phyloP scores from a whole-genome alignment of 1,140 invertebrate species.

The Apis cerana region DNA sequence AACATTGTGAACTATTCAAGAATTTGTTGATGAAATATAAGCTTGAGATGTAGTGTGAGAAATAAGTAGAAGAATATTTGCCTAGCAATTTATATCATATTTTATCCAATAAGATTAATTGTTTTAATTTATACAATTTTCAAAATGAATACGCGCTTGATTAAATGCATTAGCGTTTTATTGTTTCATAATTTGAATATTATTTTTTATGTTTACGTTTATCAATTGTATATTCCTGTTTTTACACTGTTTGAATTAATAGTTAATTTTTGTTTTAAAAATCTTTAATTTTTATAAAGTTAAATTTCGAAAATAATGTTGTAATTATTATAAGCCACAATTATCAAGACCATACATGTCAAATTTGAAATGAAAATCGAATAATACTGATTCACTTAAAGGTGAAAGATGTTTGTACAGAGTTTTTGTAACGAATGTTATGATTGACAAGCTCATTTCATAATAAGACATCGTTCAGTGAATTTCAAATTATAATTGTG shows the following conservation, averaged over 20 bases:
- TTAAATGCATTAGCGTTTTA: slow-evolving; percentile 29
- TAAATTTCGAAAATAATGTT: no score
- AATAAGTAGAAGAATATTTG: slow-evolving; percentile 29
- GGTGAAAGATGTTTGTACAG: no score
- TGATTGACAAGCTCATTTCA: no score
- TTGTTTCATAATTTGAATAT: slow-evolving; percentile 22
- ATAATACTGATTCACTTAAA: no score
- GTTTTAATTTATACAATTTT: slow-evolving; percentile 27
- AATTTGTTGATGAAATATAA: slow-evolving; percentile 45
- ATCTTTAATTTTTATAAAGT: no score
- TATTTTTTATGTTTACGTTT: slow-evolving; percentile 38
- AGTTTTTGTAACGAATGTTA: no score
- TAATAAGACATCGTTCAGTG: no score
- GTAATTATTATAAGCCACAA: no score
- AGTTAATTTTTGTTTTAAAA: slow-evolving; percentile 43
- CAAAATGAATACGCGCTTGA: slow-evolving; percentile 31
- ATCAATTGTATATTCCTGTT: slow-evolving; percentile 26
- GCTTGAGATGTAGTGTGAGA: slow-evolving; percentile 43
- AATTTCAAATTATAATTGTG: no score
- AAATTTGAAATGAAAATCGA: no score
- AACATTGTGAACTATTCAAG: slow-evolving; percentile 65
- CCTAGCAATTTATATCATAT: slow-evolving; percentile 41
- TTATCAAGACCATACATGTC: no score
- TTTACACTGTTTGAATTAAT: slow-evolving; percentile 32
- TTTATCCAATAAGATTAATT: slow-evolving; percentile 41